Percentiles rank a stretch among this genome's conserved stretches.
phyloP scores from a whole-genome alignment of 2,113 vertebrate species.

The Myrmecophaga tridactyla region DNA sequence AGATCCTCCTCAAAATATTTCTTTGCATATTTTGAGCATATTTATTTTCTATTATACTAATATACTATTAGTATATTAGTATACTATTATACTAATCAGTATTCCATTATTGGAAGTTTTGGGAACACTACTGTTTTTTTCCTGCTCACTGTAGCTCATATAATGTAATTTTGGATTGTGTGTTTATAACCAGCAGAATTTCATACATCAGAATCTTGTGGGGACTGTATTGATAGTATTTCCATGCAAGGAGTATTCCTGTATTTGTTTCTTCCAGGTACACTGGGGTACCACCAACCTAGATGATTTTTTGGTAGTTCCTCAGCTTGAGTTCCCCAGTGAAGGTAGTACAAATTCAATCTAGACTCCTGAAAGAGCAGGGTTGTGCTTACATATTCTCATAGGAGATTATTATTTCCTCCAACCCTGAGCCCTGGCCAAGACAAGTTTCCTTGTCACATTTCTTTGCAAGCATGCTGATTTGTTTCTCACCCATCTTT shows the following conservation, averaged over 20 bases:
- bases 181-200: background rate
- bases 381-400: background rate
- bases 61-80: too few species aligned
- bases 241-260: background rate
- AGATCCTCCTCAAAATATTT: background rate
- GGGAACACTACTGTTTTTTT: background rate
- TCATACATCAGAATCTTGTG: background rate
- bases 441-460: background rate
- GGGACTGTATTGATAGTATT: background rate
- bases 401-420: background rate
- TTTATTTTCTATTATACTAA: background rate
- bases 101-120: background rate
- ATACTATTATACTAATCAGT: background rate
- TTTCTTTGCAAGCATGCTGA: background rate
- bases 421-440: background rate
- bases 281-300: background rate
- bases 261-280: background rate
- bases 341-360: background rate
- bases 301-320: background rate
- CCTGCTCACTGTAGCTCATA: background rate
- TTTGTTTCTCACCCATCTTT: background rate
- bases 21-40: background rate
- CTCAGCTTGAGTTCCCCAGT: background rate
- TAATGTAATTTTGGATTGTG: background rate
- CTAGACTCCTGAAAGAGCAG: background rate